Base-by-base conservation (phyloP, 2,113 vertebrate species). In the Pedetes capensis region DNA sequence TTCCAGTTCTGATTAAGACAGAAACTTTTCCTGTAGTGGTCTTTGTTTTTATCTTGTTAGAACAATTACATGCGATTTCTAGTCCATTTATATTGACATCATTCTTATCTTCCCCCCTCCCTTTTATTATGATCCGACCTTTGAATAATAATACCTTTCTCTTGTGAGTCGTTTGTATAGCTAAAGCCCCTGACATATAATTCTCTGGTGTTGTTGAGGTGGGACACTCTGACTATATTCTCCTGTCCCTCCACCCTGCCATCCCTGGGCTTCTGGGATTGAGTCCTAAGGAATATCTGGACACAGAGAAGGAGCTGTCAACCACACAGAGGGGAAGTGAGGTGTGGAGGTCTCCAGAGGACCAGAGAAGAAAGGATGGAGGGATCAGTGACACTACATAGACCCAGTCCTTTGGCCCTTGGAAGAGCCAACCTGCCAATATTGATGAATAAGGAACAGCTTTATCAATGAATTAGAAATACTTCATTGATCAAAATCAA, bases 321-420 rank as follows among this genome's bases (percentile, higher is more conserved):
- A 74, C 16, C 37, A 75, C 0, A 5, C 0, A 25, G 47, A 23
- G 7, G 49, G 1, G 66, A 63, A 80, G 20, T 1, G 2, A 63
- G 49, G 34, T 22, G 4, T 49, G 11, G 74, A 68, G 79, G n/a
- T 39, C n/a, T 39, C 64, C 76, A 75, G 68, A 66, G 83, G 32
- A 23, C 18, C 68, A 87, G 29, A 47, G 12, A 69, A 32, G 63
- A 81, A 51, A 51, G 8, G 12, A 18, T 5, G 8, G 29, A 37
- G 20, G 47, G 5, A 11, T 8, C 25, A 68, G 16, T 51, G 63
- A 68, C 18, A 53, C 34, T 47, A 51, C n/a, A 37, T 22, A 5
- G 23, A 49, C 42, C 20, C 22, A 34, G 18, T 53, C 14, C 2
- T 25, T 37, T 59, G 32, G 23, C 34, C 75, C 8, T n/a, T 68